phyloP scores from a whole-genome alignment of 2,888 invertebrate genomes.

The Cloeon dipterum region DNA sequence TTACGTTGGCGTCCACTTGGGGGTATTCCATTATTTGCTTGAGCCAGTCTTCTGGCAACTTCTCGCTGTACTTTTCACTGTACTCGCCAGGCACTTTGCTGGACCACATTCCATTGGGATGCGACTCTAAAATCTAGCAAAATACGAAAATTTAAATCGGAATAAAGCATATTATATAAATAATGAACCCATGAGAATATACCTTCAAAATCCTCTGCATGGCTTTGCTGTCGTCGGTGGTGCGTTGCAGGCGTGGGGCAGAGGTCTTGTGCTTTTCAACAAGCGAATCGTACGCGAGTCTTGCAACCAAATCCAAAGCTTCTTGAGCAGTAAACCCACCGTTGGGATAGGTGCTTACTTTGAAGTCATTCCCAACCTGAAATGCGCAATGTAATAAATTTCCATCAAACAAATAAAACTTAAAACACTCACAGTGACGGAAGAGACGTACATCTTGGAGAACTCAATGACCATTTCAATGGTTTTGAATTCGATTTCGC shows the following conservation, averaged over 20 bases:
- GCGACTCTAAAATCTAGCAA: constrained; percentile 19
- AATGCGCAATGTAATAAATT: constrained; percentile 4
- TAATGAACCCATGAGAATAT: no score
- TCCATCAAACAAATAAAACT: neutral
- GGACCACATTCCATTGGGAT: constrained; percentile 33
- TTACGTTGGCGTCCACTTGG: neutral
- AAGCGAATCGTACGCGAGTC: constrained; percentile 17
- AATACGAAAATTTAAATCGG: constrained; percentile 13
- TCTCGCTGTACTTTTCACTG: constrained; percentile 34
- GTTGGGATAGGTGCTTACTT: constrained; percentile 21
- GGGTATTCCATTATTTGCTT: constrained; percentile 12
- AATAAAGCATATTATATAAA: no score
- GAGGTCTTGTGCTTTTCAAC: neutral
- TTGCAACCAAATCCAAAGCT: constrained; percentile 20
- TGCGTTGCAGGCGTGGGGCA: neutral
- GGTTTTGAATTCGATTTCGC: neutral
- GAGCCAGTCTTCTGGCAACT: constrained; percentile 45
- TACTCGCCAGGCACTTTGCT: constrained; percentile 28
- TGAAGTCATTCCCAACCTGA: constrained; percentile 15
- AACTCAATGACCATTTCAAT: neutral
- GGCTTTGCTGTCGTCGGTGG: constrained; percentile 16
- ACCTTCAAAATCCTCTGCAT: constrained; percentile 12
- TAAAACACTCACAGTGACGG: neutral
- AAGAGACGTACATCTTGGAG: neutral
- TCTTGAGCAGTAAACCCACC: constrained; percentile 17